Conservation (phyloP, 2,113 vertebrate genomes). For the Neopipo cinnamomea region DNA sequence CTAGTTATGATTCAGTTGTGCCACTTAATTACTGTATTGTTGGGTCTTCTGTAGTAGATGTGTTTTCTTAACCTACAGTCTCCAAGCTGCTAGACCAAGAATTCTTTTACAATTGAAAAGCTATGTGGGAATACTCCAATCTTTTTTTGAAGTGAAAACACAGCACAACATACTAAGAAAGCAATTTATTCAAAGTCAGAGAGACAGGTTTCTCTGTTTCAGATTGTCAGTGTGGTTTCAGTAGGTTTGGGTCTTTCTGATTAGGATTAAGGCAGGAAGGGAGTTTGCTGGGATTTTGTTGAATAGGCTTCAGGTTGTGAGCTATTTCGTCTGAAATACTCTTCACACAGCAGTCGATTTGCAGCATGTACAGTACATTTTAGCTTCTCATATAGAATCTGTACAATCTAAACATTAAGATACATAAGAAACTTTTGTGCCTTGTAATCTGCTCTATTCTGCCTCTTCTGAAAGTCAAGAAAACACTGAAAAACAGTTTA, state of each 20-base stretch:
- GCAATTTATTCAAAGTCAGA: background rate
- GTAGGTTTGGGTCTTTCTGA: background rate
- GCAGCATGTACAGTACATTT: background rate
- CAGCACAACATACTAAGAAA: conserved; percentile 48
- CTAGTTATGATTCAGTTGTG: conserved; percentile 35
- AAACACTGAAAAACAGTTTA: background rate
- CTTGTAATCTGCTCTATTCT: background rate
- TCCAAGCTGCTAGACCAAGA: conserved; percentile 46
- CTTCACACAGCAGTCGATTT: background rate
- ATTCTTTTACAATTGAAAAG: conserved; percentile 60
- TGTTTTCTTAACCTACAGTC: conserved; percentile 64
- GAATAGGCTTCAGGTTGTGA: background rate
- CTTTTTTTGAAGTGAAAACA: conserved; percentile 12
- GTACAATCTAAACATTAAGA: background rate
- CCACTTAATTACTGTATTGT: conserved; percentile 64
- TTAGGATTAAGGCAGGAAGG: background rate
- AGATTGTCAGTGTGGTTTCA: background rate
- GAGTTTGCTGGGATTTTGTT: background rate
- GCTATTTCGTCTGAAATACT: background rate
- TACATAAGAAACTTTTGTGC: background rate
- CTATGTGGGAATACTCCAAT: conserved; percentile 53
- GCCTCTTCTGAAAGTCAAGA: background rate
- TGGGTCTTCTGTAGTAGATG: conserved; percentile 49
- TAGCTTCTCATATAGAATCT: background rate
- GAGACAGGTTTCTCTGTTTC: background rate